These are phyloP conservation scores for Drosophila koepferae DNA, from an alignment of 2,888 invertebrate genomes.

Conservation along the genomic window DNA sequence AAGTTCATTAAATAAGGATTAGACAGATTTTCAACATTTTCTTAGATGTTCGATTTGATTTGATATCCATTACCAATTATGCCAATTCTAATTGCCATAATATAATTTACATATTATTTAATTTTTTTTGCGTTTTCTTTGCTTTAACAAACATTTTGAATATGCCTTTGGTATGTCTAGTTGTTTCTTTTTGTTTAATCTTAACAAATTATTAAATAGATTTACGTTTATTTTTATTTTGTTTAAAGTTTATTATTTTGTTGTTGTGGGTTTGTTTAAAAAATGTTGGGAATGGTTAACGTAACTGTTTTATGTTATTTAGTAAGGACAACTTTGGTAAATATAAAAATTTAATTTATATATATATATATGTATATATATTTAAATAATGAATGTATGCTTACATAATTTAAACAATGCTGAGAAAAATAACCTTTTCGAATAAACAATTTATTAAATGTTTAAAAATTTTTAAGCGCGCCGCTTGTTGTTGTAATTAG, in stretches of 20 bases:
- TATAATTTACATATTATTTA: constrained; percentile 47
- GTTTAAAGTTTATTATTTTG: constrained; percentile 12
- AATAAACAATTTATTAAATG: background rate
- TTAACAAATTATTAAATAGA: constrained; percentile 67
- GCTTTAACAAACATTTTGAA: constrained; percentile 63
- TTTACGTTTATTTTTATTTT: constrained; percentile 31
- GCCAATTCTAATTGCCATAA: constrained; percentile 46
- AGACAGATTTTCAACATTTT: constrained; percentile 19
- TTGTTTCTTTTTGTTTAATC: constrained; percentile 60
- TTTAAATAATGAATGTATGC: constrained; percentile 62
- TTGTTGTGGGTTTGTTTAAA: constrained; percentile 52
- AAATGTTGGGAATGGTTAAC: constrained; percentile 68
- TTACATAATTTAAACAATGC: constrained; percentile 51
- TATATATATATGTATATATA: too few relatives aligned
- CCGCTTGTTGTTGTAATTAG: constrained; percentile 39
- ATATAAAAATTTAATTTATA: constrained; percentile 28
- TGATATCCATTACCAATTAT: constrained; percentile 34
- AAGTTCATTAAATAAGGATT: constrained; percentile 15
- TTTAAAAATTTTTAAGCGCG: constrained; percentile 18
- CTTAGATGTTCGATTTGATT: background rate
- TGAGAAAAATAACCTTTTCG: constrained; percentile 26
- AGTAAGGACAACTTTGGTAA: constrained; percentile 85
- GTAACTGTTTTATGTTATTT: constrained; percentile 61
- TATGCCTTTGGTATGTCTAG: constrained; percentile 85
- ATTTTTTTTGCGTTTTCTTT: constrained; percentile 26